Base-by-base conservation (phyloP, 2,888 invertebrate genomes). In the Drosophila niveifrons region DNA sequence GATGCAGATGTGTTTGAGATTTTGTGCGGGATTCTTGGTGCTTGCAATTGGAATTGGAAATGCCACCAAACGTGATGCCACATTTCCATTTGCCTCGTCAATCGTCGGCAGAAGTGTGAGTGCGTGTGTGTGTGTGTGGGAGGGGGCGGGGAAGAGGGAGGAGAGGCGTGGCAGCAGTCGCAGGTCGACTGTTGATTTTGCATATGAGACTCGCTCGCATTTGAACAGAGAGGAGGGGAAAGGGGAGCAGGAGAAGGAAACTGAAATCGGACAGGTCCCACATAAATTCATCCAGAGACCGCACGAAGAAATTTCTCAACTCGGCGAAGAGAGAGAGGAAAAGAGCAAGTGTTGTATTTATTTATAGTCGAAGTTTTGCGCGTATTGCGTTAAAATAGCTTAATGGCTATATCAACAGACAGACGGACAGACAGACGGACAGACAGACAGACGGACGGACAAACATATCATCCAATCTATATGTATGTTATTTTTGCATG, bases 261-360 rank as follows among this genome's bases (percentile, higher is more conserved):
- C 15, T 7, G 15, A 48, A 72, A 51, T 76, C 56, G 52, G 68
- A 69, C 73, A 66, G 78, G 58, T 76, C 78, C 76, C 76, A 76
- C 76, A 64, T 69, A 76, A 73, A 76, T 76, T 77, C 57, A 78
- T 70, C 55, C 69, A 72, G 61, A 47, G 36, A 66, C 17, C 44
- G 23, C 23, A 23, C 23, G 46, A 43, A 61, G 64, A 61, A 68
- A 62, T 61, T 41, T 8, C 56, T 48, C 56, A 47, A 56, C 72
- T 59, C 48, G 23, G n/a, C n/a, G n/a, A 36, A 8, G 9, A 46
- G 28, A 47, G 59, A 55, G 66, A 3, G 18, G 3, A 3, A 18
- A 3, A 18, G 18, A 23, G 76, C 72, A 81, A 81, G 82, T 81
- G 87, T 77, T 72, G 66, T 71, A 70, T 83, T 84, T 83, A 83